These are phyloP conservation scores for Apotomis betuletana DNA, from an alignment of 2,888 invertebrate genomes.

Conservation along the genomic window DNA sequence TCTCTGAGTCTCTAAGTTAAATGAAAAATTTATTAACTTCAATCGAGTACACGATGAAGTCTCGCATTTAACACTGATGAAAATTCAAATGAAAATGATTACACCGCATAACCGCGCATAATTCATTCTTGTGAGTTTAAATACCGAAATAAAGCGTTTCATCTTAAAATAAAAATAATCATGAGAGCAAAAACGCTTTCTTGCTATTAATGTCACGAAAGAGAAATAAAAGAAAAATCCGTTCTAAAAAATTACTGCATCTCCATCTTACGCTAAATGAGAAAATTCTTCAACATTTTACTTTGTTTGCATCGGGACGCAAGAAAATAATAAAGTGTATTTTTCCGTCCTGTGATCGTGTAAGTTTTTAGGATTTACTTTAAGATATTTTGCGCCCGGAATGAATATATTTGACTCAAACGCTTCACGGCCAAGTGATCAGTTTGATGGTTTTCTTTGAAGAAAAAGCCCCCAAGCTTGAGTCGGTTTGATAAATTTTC, in stretches of 20 bases:
- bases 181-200: background rate
- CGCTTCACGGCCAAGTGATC: background rate
- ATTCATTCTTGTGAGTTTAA: too few species aligned
- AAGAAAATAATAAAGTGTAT: constrained; percentile 1
- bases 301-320: constrained; percentile 1
- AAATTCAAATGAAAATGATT: too few species aligned
- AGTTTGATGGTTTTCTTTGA: background rate
- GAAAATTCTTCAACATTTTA: constrained; percentile 29
- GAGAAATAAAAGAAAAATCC: constrained; percentile 14
- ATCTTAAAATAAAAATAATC: background rate
- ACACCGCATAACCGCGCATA: too few species aligned
- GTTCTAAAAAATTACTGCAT: constrained; percentile 23
- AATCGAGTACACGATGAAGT: too few species aligned
- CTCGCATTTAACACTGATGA: too few species aligned
- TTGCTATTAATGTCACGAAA: constrained; percentile 9
- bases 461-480: background rate
- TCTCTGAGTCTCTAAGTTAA: too few species aligned
- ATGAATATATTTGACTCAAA: background rate
- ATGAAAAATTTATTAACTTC: too few species aligned
- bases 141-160: background rate
- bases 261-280: constrained; percentile 31
- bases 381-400: background rate
- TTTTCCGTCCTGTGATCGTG: background rate
- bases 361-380: background rate
- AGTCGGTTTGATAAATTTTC: background rate